Percentiles rank a stretch among this genome's conserved stretches.
phyloP scores from a whole-genome alignment of 2,888 invertebrate genomes.

The Lasioglossum figueresi region DNA sequence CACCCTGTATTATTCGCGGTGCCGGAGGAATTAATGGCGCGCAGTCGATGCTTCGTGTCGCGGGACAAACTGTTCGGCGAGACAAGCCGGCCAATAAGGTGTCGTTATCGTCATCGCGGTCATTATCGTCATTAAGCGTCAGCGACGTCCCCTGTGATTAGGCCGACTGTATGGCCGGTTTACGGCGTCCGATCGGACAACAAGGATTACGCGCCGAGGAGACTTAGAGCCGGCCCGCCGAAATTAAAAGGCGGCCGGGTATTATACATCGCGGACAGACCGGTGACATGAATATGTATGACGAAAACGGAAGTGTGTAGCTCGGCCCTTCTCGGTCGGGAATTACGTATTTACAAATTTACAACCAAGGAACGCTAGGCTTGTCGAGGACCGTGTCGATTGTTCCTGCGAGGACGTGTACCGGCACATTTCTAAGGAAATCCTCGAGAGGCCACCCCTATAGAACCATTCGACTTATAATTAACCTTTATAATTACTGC shows the following conservation, averaged over 20 bases:
- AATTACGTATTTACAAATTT: conserved; percentile 73
- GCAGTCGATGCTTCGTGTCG: neutral
- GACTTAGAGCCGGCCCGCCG: conserved; percentile 28
- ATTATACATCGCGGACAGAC: conserved; percentile 44
- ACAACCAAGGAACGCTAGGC: conserved; percentile 57
- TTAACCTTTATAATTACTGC: conserved; percentile 12
- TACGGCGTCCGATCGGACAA: conserved; percentile 42
- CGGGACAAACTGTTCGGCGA: conserved; percentile 5
- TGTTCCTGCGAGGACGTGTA: conserved; percentile 40
- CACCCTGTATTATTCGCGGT: too few relatives aligned
- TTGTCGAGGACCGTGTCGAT: conserved; percentile 54
- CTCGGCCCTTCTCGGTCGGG: conserved; percentile 44
- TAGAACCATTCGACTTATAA: conserved; percentile 18
- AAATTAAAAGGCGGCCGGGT: conserved; percentile 67
- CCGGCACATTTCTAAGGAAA: conserved; percentile 27
- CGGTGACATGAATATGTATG: conserved; percentile 71
- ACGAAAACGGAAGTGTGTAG: conserved; percentile 57
- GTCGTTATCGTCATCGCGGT: conserved; percentile 46
- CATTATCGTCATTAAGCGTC: conserved; percentile 63
- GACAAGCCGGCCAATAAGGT: conserved; percentile 31
- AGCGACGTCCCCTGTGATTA: conserved; percentile 52
- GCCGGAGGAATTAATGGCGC: neutral
- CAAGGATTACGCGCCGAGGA: conserved; percentile 10
- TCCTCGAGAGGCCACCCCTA: conserved; percentile 2
- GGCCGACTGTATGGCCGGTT: conserved; percentile 58